phyloP scores from a whole-genome alignment of 2,888 invertebrate species.

The Aradus depressus region DNA sequence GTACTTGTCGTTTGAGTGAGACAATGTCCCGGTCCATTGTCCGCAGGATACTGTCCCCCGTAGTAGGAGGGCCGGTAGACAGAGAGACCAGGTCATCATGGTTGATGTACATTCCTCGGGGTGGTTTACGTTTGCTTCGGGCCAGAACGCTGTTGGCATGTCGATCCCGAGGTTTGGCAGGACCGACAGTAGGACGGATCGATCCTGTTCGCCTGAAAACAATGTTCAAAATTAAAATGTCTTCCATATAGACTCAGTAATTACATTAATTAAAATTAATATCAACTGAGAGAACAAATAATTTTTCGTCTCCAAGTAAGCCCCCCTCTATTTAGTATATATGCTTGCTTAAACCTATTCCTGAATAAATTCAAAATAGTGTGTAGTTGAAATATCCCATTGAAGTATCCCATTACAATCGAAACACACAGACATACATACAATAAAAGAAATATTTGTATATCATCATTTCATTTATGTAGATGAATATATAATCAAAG shows the following conservation, averaged over 20 bases:
- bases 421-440: too few relatives aligned
- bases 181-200: constrained; percentile 68
- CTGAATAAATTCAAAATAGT: too few relatives aligned
- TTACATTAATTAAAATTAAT: not conserved
- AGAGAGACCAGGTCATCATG: constrained; percentile 90
- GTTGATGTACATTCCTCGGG: constrained; percentile 94
- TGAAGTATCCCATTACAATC: too few relatives aligned
- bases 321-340: not conserved
- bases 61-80: constrained; percentile 64
- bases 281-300: constrained; percentile 4
- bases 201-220: constrained; percentile 63
- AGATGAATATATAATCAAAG: too few relatives aligned
- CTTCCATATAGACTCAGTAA: too few relatives aligned
- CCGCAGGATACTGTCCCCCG: constrained; percentile 75
- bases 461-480: too few relatives aligned
- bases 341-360: too few relatives aligned
- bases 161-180: constrained; percentile 39
- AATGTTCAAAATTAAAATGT: not conserved
- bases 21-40: constrained; percentile 89
- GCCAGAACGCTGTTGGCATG: constrained; percentile 34
- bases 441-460: too few relatives aligned
- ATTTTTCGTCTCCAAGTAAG: too few relatives aligned
- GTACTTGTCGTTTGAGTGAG: constrained; percentile 91
- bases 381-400: too few relatives aligned
- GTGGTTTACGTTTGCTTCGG: constrained; percentile 64